Evolutionary conservation across 2,888 invertebrate species (phyloP).

Genomic region (Tenthredo notha): DNA sequence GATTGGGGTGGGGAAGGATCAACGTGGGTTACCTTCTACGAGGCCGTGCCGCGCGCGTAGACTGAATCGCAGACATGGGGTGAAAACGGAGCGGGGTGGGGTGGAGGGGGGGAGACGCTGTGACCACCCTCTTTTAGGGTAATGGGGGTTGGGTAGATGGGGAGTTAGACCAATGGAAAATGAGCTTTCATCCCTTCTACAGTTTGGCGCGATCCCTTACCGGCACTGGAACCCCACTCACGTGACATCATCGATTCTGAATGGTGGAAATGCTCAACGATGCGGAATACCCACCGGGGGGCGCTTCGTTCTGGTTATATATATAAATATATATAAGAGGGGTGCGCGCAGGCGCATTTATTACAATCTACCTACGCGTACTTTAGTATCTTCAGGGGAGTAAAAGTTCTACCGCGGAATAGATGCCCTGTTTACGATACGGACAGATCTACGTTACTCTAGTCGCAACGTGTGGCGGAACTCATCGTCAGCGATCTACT

Average conservation of each 20-base stretch:
- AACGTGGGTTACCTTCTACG: conserved; percentile 46
- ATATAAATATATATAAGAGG: background rate
- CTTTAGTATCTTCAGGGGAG: background rate
- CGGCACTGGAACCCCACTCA: conserved; percentile 46
- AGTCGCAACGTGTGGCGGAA: background rate
- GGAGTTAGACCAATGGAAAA: conserved; percentile 66
- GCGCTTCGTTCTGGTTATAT: conserved; percentile 67
- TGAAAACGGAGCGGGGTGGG: conserved; percentile 53
- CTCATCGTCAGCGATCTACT: background rate
- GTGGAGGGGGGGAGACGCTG: conserved; percentile 51
- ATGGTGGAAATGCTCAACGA: conserved; percentile 77
- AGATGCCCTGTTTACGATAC: background rate
- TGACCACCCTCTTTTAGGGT: conserved; percentile 62
- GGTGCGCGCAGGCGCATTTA: conserved; percentile 51
- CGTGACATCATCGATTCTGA: conserved; percentile 78
- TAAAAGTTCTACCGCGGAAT: background rate
- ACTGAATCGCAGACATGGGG: conserved; percentile 55
- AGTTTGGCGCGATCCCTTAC: conserved; percentile 14
- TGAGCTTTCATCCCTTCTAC: conserved; percentile 39
- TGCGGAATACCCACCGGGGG: conserved; percentile 77
- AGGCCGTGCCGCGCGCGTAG: conserved; percentile 54
- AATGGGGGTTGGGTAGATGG: conserved; percentile 60
- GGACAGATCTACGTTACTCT: background rate
- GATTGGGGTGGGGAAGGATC: background rate
- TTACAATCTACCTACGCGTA: background rate